These are phyloP conservation scores for Rhinogobio ventralis DNA, from an alignment of 2,797 vertebrate species.

Conservation along the genomic window DNA sequence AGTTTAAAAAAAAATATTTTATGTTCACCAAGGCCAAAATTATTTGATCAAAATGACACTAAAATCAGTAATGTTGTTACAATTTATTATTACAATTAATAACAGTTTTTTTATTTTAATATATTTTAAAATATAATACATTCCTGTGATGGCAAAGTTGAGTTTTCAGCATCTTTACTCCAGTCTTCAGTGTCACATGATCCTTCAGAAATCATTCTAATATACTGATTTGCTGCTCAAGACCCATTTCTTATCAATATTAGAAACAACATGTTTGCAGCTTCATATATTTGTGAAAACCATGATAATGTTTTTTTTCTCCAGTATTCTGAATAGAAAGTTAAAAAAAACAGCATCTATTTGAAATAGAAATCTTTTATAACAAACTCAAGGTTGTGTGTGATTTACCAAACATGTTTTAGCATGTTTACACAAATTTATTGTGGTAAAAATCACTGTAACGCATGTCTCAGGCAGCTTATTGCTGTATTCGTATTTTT, in stretches of 20 bases:
- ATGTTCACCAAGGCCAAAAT: background rate
- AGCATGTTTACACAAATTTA: background rate
- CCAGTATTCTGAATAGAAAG: background rate
- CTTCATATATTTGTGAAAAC: background rate
- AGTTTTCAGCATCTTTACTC: background rate
- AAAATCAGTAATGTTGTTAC: background rate
- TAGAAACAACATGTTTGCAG: no score
- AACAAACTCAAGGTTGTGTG: background rate
- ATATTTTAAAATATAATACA: background rate
- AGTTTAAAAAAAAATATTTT: background rate
- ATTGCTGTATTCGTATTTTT: background rate
- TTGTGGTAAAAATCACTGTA: background rate
- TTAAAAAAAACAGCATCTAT: background rate
- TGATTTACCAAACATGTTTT: background rate
- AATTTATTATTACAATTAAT: constrained; percentile 2
- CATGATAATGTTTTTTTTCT: background rate
- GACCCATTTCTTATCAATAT: background rate
- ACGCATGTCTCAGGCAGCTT: background rate
- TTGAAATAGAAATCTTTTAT: no score
- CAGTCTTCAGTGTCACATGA: background rate
- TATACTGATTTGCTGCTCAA: background rate
- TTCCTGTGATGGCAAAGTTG: background rate
- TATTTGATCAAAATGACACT: background rate
- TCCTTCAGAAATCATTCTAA: background rate
- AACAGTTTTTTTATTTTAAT: background rate